These are phyloP conservation scores for Ceyx cyanopectus DNA, from an alignment of 2,113 vertebrate genomes.

Conservation along the genomic window DNA sequence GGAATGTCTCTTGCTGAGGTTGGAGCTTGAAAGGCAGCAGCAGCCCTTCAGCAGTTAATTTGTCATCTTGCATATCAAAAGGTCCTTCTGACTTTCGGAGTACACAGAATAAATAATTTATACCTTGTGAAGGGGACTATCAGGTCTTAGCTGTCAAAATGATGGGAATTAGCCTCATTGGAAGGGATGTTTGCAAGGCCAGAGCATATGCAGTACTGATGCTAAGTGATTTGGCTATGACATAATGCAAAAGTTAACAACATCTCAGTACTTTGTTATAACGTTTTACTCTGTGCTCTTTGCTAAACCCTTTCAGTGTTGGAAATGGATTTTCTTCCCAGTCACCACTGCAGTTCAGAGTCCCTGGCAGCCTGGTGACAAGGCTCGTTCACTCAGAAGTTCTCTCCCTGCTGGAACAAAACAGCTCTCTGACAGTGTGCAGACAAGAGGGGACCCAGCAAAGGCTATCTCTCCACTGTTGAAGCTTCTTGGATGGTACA, in stretches of 20 bases:
- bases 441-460: not conserved
- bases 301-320: not conserved
- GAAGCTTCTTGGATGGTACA: not conserved
- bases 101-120: slow-evolving; percentile 28
- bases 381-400: rapidly evolving
- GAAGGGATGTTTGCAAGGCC: not conserved
- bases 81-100: slow-evolving; percentile 34
- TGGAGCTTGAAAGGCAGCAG: not conserved
- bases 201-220: not conserved
- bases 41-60: slow-evolving; percentile 19
- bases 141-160: not conserved
- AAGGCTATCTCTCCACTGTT: not conserved
- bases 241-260: not conserved
- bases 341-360: not conserved
- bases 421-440: not conserved
- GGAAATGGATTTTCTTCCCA: not conserved
- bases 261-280: not conserved
- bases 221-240: not conserved
- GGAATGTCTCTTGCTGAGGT: slow-evolving; percentile 3
- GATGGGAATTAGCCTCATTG: slow-evolving; percentile 44
- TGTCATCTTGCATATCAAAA: slow-evolving; percentile 2
- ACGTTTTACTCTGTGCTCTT: slow-evolving; percentile 6
- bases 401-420: not conserved
- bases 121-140: not conserved
- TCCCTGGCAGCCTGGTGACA: not conserved